Evolutionary conservation across 2,888 invertebrate genomes (phyloP), one percentile per base, ranked within the genome.

Genomic region (Acleris holmiana): DNA sequence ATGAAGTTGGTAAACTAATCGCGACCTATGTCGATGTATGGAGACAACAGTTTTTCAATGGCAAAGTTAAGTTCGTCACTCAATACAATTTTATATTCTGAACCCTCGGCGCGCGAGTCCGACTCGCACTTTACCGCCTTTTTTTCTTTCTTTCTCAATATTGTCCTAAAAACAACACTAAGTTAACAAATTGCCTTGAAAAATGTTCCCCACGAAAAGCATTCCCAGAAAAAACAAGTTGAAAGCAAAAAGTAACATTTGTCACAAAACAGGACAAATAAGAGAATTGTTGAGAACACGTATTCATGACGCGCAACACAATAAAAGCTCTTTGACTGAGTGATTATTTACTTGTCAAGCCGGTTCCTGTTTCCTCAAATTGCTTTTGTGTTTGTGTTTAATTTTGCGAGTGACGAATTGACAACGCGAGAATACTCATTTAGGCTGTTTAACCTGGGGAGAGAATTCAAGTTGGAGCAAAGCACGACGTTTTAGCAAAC

Each of bases 371-470:
- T 21, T 61, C 47, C 47, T 54, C 23, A 54, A 61, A 54, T 61
- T 53, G 53, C 53, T 53, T 53, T 53, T n/a, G 54, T 54, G 53
- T 54, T 61, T 61, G 54, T 61, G 40, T 61, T 54, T 54, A 61
- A 54, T 61, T 61, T 49, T 21, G 51, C 35, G n/a, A 58, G 57
- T 23, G 61, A 61, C 61, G 53, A 61, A 61, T 53, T 54, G 53
- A 53, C 47, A 53, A 46, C 18, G 61, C 23, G 19, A 47, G 40
- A 48, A 17, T 23, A 54, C 40, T 44, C 35, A 41, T 10, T 40
- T 35, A 13, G 13, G 35, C 40, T 60, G 17, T 60, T 61, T 61
- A 53, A 54, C 47, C 61, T 40, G 61, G 54, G 51, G 18, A 35
- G 21, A 25, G 2, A 60, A n/a, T 5, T 61, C 53, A 53, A 61